Evolutionary conservation across 2,113 vertebrate species (phyloP).

Genomic region (Panthera leo): DNA sequence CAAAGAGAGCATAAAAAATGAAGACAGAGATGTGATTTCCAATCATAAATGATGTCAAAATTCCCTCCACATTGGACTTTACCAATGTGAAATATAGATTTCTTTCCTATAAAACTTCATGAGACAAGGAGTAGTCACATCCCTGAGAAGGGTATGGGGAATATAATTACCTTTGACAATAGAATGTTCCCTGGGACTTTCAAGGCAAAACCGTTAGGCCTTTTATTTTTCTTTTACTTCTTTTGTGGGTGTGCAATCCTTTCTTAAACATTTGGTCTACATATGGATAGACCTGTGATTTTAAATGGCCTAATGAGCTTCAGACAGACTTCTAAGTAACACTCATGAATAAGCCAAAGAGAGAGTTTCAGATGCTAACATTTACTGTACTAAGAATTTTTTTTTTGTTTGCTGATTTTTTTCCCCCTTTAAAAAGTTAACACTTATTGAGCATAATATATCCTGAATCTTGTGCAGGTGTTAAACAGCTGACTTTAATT

Average conservation of each 20-base stretch:
- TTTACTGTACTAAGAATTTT: slow-evolving; percentile 42
- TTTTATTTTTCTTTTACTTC: slow-evolving; percentile 73
- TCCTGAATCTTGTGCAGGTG: slow-evolving; percentile 61
- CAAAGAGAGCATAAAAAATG: background rate
- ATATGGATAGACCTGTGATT: slow-evolving; percentile 83
- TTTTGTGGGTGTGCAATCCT: slow-evolving; percentile 63
- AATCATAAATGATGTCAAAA: background rate
- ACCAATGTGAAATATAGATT: background rate
- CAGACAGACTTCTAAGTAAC: slow-evolving; percentile 82
- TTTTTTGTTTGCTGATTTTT: slow-evolving; percentile 55
- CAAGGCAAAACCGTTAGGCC: slow-evolving; percentile 39
- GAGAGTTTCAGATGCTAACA: slow-evolving; percentile 75
- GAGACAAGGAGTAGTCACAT: background rate
- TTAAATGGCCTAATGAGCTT: slow-evolving; percentile 82
- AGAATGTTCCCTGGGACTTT: slow-evolving; percentile 61
- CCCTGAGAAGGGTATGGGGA: background rate
- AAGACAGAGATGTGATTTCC: background rate
- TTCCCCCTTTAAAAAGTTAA: slow-evolving; percentile 61
- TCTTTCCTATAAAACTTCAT: background rate
- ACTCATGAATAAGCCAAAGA: slow-evolving; percentile 75
- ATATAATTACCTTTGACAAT: slow-evolving; percentile 59
- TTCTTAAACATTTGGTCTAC: slow-evolving; percentile 85
- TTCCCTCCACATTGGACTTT: background rate
- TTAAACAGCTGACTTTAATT: slow-evolving; percentile 64
- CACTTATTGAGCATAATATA: slow-evolving; percentile 62